phyloP scores from a whole-genome alignment of 2,113 vertebrate species.

The Serinus canaria region DNA sequence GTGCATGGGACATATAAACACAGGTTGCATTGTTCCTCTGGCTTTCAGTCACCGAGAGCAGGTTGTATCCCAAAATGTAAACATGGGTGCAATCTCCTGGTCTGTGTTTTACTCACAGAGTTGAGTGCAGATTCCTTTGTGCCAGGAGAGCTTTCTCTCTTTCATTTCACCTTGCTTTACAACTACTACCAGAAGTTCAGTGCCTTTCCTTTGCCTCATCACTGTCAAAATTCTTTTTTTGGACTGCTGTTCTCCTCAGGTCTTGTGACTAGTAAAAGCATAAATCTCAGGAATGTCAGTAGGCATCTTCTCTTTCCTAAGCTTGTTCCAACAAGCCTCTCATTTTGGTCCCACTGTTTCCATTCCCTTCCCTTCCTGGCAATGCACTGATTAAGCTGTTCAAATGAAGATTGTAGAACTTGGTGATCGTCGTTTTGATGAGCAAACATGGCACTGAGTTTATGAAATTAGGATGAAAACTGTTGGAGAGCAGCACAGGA shows the following conservation, averaged over 20 bases:
- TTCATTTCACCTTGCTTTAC: neutral
- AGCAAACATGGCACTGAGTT: neutral
- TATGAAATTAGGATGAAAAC: neutral
- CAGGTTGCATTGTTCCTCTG: neutral
- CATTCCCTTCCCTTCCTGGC: neutral
- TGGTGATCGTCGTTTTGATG: fast-evolving
- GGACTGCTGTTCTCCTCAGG: neutral
- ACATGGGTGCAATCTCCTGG: neutral
- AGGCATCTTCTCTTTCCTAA: neutral
- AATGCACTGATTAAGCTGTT: neutral
- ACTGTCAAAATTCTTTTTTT: neutral
- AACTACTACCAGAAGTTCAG: neutral
- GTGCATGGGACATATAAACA: neutral
- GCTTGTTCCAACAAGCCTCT: neutral
- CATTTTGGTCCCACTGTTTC: neutral
- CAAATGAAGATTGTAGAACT: neutral
- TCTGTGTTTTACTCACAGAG: neutral
- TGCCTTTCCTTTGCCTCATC: neutral
- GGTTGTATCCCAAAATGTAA: neutral
- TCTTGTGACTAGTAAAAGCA: neutral
- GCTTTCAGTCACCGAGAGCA: neutral
- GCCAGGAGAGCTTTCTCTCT: neutral
- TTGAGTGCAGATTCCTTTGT: neutral
- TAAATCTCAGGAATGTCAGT: neutral
- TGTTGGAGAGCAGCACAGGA: neutral